Evolutionary conservation across 64 coral and sea anemone species (phyloP).

Genomic region (Actinia equina): DNA sequence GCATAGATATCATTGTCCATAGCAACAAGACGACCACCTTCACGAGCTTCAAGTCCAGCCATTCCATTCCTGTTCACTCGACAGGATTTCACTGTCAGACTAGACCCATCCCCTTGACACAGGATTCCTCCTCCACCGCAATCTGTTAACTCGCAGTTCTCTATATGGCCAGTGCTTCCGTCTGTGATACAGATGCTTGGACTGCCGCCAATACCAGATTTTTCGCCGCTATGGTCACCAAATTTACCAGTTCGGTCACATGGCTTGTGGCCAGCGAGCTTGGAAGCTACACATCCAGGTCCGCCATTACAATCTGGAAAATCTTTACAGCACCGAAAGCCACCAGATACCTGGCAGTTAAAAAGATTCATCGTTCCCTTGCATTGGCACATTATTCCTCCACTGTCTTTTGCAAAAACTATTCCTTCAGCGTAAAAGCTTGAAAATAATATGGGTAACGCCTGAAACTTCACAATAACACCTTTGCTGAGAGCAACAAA

Average conservation of each 20-base stretch:
- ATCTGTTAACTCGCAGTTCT: constrained; percentile 40
- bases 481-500: constrained; percentile 41
- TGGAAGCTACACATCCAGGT: constrained; percentile 30
- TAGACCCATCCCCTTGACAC: constrained; percentile 2
- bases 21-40: constrained; percentile 42
- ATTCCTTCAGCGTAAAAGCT: constrained; percentile 58
- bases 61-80: constrained; percentile 47
- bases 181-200: constrained; percentile 19
- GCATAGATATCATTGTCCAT: constrained; percentile 50
- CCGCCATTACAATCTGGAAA: constrained; percentile 83
- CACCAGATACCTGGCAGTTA: constrained; percentile 60
- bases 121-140: constrained; percentile 62
- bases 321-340: constrained; percentile 47
- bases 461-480: background rate
- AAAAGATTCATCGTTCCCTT: constrained; percentile 17
- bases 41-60: constrained; percentile 64
- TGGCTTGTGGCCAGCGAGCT: background rate
- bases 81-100: constrained; percentile 11
- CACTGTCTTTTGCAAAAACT: constrained; percentile 44
- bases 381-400: background rate
- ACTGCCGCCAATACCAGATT: constrained; percentile 30
- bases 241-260: constrained; percentile 62
- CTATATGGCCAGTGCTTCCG: constrained; percentile 11
- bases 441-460: background rate
- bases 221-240: background rate